A percentile compares a stretch with the other conserved stretches of the same genome.
Evolutionary conservation across 2,113 vertebrate species (phyloP).

Genomic region (Trachemys scripta): DNA sequence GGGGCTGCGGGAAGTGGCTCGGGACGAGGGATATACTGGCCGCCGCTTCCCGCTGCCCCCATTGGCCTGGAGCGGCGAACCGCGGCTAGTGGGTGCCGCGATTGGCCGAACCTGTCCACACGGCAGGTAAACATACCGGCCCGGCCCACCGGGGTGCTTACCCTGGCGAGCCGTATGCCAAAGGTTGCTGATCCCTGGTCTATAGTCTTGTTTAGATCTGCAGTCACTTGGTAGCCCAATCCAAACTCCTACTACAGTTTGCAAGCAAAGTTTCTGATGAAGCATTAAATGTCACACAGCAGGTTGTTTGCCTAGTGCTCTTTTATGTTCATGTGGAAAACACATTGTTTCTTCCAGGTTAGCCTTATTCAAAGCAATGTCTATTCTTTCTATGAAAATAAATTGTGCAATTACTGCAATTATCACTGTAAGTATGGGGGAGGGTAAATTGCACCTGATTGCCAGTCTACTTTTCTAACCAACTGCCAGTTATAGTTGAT

Average conservation of each 20-base stretch:
- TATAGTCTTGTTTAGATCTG: not conserved
- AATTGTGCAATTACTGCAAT: not conserved
- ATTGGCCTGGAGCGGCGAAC: too few species aligned
- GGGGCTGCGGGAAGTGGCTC: too few species aligned
- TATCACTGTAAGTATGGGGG: not conserved
- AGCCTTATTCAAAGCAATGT: not conserved
- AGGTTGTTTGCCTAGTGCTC: not conserved
- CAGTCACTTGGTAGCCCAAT: conserved; percentile 31
- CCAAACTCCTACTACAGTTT: not conserved
- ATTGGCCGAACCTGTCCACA: too few species aligned
- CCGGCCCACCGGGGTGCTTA: too few species aligned
- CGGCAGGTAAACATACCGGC: too few species aligned
- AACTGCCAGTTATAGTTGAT: not conserved
- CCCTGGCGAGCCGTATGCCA: too few species aligned
- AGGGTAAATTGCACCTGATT: not conserved
- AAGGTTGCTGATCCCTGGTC: not conserved
- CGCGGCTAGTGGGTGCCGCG: too few species aligned
- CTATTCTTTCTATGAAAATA: not conserved
- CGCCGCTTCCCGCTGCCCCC: too few species aligned
- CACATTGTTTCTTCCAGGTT: not conserved
- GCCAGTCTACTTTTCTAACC: not conserved
- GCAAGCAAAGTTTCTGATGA: not conserved
- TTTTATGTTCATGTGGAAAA: not conserved
- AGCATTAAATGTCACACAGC: not conserved
- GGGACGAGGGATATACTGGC: too few species aligned